phyloP scores from a whole-genome alignment of 2,113 vertebrate genomes.

The Columbina picui region DNA sequence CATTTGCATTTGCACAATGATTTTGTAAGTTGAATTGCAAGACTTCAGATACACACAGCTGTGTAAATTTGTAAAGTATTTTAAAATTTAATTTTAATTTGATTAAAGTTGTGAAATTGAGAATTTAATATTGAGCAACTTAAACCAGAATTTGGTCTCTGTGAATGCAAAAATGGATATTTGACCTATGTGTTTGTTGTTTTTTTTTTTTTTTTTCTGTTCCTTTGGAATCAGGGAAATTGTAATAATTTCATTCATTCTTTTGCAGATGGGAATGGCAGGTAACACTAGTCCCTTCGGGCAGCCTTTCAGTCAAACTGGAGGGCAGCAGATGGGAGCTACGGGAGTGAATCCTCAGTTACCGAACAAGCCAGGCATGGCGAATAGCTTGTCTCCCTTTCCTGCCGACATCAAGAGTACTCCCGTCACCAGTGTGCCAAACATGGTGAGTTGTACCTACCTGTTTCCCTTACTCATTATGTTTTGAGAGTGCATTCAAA shows the following conservation, averaged over 20 bases:
- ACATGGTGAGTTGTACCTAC: slow-evolving; percentile 85
- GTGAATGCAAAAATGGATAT: background rate
- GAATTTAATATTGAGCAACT: background rate
- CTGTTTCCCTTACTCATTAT: background rate
- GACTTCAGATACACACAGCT: background rate
- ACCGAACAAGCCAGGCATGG: slow-evolving; percentile 88
- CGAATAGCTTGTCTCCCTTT: slow-evolving; percentile 90
- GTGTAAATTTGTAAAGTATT: background rate
- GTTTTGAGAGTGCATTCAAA: background rate
- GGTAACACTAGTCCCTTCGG: slow-evolving; percentile 89
- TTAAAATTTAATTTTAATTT: background rate
- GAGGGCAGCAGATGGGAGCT: slow-evolving; percentile 90
- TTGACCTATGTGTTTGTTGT: background rate
- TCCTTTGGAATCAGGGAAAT: background rate
- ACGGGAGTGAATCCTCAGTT: slow-evolving; percentile 88
- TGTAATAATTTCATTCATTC: slow-evolving; percentile 9
- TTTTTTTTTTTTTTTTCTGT: background rate
- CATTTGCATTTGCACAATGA: background rate
- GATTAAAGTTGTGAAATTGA: background rate
- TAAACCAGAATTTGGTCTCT: background rate
- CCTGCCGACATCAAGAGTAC: slow-evolving; percentile 90
- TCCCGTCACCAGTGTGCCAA: slow-evolving; percentile 89
- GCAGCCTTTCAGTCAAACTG: slow-evolving; percentile 89
- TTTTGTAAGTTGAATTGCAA: background rate
- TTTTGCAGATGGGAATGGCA: slow-evolving; percentile 89